Evolutionary conservation across 2,888 invertebrate species (phyloP).

Genomic region (Crossocerus cetratus): DNA sequence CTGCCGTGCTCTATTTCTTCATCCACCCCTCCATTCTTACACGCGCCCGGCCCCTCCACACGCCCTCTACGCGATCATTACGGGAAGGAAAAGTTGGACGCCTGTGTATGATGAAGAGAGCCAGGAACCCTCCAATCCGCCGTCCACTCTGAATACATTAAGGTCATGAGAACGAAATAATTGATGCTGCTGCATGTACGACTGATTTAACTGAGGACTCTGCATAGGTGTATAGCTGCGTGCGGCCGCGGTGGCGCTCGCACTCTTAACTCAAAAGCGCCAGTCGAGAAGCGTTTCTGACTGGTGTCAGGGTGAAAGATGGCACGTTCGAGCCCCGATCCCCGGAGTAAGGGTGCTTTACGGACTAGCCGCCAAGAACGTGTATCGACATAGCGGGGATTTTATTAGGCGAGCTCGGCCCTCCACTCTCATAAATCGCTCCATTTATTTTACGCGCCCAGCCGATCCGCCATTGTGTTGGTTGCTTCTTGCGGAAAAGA

Average conservation of each 20-base stretch:
- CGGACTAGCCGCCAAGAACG: slow-evolving; percentile 31
- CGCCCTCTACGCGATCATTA: too few relatives aligned
- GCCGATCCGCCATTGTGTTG: slow-evolving; percentile 38
- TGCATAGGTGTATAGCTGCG: too few relatives aligned
- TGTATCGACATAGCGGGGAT: slow-evolving; percentile 63
- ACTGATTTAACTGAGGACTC: too few relatives aligned
- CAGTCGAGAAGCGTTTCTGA: not conserved
- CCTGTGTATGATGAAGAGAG: too few relatives aligned
- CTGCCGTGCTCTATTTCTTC: too few relatives aligned
- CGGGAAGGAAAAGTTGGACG: too few relatives aligned
- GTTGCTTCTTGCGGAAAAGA: slow-evolving; percentile 42
- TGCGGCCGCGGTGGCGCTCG: too few relatives aligned
- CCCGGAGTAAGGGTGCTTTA: not conserved
- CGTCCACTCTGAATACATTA: slow-evolving; percentile 7
- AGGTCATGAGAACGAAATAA: slow-evolving; percentile 7
- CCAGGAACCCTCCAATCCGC: too few relatives aligned
- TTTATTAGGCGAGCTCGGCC: slow-evolving; percentile 62
- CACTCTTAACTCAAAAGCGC: too few relatives aligned
- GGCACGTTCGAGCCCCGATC: slow-evolving; percentile 1
- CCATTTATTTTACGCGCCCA: slow-evolving; percentile 67
- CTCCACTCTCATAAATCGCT: slow-evolving; percentile 64
- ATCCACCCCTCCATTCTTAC: too few relatives aligned
- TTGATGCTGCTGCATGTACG: not conserved
- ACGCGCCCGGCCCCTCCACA: too few relatives aligned
- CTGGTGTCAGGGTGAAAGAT: not conserved